These are phyloP conservation scores for Drosophila conformis DNA, from an alignment of 2,888 invertebrate species.

Conservation along the genomic window DNA sequence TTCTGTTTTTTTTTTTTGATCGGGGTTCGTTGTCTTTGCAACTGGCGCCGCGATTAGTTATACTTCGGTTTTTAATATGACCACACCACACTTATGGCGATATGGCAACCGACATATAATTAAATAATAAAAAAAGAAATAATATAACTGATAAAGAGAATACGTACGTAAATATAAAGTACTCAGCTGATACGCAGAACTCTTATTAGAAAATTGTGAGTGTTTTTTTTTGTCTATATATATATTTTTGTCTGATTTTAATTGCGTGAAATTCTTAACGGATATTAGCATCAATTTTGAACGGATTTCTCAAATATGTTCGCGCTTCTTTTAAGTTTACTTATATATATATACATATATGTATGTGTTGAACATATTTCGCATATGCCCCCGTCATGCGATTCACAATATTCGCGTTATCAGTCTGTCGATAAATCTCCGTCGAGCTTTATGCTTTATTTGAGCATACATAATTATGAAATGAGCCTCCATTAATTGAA, in stretches of 20 bases:
- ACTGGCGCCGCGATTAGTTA: conserved; percentile 35
- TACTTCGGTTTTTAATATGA: conserved; percentile 28
- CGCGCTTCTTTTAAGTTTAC: not conserved
- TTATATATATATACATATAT: not conserved
- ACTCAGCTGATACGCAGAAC: conserved; percentile 7
- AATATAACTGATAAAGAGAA: conserved; percentile 16
- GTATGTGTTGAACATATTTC: conserved; percentile 24
- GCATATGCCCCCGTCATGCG: conserved; percentile 62
- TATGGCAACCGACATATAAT: conserved; percentile 24
- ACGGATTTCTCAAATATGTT: not conserved
- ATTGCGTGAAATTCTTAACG: conserved; percentile 21
- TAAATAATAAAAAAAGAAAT: conserved; percentile 6
- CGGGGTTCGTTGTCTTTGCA: conserved; percentile 17
- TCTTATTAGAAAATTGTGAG: conserved; percentile 10
- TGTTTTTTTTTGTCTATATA: conserved; percentile 10
- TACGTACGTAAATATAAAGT: not conserved
- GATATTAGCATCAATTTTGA: conserved; percentile 1
- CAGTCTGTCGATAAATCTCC: conserved; percentile 48
- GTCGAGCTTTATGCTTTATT: conserved; percentile 16
- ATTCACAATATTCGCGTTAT: conserved; percentile 24
- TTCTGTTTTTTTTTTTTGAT: conserved; percentile 5
- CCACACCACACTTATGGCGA: conserved; percentile 34
- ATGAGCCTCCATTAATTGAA: conserved; percentile 9
- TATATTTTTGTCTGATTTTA: not conserved
- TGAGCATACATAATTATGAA: conserved; percentile 41